A percentile compares a stretch with the other conserved stretches of the same genome.
phyloP scores from a whole-genome alignment of 2,113 vertebrate species.

The Platichthys stellatus region DNA sequence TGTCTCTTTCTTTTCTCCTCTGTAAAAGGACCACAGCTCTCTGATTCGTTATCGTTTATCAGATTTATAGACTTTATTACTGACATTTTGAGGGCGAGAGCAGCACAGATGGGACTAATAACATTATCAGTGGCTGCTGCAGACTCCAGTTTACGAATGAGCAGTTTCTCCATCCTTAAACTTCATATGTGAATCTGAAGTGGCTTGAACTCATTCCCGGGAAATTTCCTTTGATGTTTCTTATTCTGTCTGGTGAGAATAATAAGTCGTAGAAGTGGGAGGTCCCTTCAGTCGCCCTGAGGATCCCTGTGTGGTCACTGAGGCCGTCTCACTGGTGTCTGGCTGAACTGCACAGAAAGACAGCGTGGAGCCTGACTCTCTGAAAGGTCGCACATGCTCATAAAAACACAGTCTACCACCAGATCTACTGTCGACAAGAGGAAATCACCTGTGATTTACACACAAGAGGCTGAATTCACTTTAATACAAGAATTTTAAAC shows the following conservation, averaged over 20 bases:
- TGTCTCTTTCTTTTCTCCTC: neutral
- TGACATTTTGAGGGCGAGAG: neutral
- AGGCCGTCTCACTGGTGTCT: constrained; percentile 9
- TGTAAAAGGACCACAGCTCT: neutral
- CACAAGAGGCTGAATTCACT: constrained; percentile 3
- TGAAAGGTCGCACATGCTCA: neutral
- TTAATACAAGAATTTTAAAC: neutral
- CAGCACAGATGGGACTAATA: neutral
- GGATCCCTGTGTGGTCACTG: neutral
- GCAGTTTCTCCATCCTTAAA: neutral
- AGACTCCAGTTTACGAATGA: neutral
- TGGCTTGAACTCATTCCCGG: neutral
- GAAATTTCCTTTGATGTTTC: too few relatives aligned
- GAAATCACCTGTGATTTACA: too few relatives aligned
- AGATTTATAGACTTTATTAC: neutral
- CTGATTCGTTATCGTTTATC: neutral
- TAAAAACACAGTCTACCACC: constrained; percentile 1
- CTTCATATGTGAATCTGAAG: neutral
- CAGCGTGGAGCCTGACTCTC: constrained; percentile 9
- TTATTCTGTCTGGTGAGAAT: neutral
- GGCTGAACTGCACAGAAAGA: constrained; percentile 2
- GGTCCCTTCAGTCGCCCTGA: neutral
- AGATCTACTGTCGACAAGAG: neutral
- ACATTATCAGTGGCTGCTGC: neutral
- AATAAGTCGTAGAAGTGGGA: neutral